These are phyloP conservation scores for Pelochelys cantorii DNA, from an alignment of 2,797 vertebrate genomes.

Conservation along the genomic window DNA sequence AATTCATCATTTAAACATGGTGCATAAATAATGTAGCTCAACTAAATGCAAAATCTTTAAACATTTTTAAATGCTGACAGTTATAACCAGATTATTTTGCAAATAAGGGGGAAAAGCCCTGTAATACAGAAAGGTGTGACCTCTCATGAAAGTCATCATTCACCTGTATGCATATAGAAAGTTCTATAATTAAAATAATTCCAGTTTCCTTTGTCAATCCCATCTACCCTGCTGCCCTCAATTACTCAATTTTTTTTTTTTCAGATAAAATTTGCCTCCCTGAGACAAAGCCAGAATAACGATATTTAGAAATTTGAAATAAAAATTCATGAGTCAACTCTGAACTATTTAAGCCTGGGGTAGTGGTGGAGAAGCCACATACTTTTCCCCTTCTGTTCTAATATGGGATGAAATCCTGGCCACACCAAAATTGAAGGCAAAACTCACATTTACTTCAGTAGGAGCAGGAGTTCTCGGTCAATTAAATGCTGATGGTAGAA, in stretches of 20 bases:
- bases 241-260: not conserved
- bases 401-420: not conserved
- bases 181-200: not conserved
- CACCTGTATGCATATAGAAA: not conserved
- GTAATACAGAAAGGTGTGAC: not conserved
- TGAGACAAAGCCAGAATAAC: not conserved
- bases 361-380: not conserved
- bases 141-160: not conserved
- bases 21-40: not conserved
- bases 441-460: not conserved
- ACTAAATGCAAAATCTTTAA: not conserved
- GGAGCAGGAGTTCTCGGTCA: not conserved
- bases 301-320: not conserved
- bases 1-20: not conserved
- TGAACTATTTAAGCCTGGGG: not conserved
- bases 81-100: not conserved
- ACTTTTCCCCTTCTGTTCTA: not conserved
- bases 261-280: not conserved
- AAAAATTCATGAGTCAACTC: not conserved
- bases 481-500: not conserved
- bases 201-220: not conserved
- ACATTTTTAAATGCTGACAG: not conserved
- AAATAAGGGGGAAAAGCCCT: not conserved
- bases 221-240: not conserved
- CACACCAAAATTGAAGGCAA: not conserved